Base-by-base conservation (phyloP, 2,888 invertebrate genomes). In the Opisthograptis luteolata region DNA sequence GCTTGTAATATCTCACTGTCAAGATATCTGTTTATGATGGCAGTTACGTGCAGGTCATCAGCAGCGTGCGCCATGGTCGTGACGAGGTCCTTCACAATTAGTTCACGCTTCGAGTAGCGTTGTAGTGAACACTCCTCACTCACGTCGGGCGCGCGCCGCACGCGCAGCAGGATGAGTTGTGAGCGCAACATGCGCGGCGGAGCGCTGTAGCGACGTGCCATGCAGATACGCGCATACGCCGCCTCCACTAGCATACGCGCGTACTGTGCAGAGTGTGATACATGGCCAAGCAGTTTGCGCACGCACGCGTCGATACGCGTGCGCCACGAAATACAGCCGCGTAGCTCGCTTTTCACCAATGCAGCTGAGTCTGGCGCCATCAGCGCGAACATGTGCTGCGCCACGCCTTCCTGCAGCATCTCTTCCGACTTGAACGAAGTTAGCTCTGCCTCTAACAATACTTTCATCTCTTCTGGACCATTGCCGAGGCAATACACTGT, bases 241-340 rank as follows among this genome's bases (percentile, higher is more conserved):
- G 70, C 62, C 40, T 76, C 70, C 10, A 83, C 64, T 1, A 74
- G 52, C 8, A 68, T 58, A 5, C 73, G 65, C 1, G 73, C 72
- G 48, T 84, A 85, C 49, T 84, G 81, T n/a, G 70, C 66, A 10
- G 85, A 79, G 48, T 80, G 72, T 0, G 73, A 34, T 1, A 79
- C 75, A n/a, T 60, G 67, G 1, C 80, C 81, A 1, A 73, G 56
- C 6, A 84, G 50, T 5, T 59, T 58, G 8, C 70, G 66, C 6
- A 81, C 71, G 45, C 74, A 70, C n/a, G 49, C 50, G 2, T 73
- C 68, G 2, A 77, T 52, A 28, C 73, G 74, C 9, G 66, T 63
- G 0, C 55, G 27, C 73, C 75, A 77, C 0, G 71, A 28, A 0
- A 41, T 37, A 0, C 51, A 52, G 2, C 51, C 55, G 2, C 45